Conservation (phyloP, 2,113 vertebrate genomes). For the Hippopotamus amphibius region DNA sequence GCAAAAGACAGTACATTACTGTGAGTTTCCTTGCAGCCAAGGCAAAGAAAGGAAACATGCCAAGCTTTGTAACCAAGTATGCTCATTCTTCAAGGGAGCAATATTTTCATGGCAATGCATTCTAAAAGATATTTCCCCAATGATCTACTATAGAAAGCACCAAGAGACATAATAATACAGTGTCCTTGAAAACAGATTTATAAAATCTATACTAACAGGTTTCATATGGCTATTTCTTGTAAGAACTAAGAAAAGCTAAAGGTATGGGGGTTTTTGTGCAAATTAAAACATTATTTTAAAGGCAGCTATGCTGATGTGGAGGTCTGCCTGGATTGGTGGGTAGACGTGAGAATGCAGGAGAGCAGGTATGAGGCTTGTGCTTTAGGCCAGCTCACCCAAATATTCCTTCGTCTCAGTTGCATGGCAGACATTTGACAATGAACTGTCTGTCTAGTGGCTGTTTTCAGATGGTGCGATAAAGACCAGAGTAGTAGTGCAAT, state of each 20-base stretch:
- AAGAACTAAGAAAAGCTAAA: slow-evolving; percentile 23
- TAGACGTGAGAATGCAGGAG: not conserved
- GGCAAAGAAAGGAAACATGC: slow-evolving; percentile 43
- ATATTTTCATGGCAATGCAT: not conserved
- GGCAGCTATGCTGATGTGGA: not conserved
- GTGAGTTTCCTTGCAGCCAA: slow-evolving; percentile 39
- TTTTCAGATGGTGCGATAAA: not conserved
- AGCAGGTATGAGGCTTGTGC: not conserved
- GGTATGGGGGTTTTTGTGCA: not conserved
- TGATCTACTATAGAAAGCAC: not conserved
- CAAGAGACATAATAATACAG: not conserved
- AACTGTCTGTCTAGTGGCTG: not conserved
- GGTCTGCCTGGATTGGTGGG: not conserved
- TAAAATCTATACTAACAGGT: not conserved
- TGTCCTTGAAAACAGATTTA: slow-evolving; percentile 8
- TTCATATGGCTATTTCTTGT: not conserved
- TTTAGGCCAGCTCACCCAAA: not conserved
- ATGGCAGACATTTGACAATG: not conserved
- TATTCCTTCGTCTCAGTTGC: not conserved
- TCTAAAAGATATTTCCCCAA: not conserved
- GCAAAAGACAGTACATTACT: not conserved
- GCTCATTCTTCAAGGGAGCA: not conserved
- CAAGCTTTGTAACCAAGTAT: not conserved
- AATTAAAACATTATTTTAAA: not conserved
- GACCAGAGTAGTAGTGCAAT: not conserved